These are phyloP conservation scores for Poeciliopsis occidentalis DNA, from an alignment of 2,113 vertebrate genomes.

Conservation along the genomic window DNA sequence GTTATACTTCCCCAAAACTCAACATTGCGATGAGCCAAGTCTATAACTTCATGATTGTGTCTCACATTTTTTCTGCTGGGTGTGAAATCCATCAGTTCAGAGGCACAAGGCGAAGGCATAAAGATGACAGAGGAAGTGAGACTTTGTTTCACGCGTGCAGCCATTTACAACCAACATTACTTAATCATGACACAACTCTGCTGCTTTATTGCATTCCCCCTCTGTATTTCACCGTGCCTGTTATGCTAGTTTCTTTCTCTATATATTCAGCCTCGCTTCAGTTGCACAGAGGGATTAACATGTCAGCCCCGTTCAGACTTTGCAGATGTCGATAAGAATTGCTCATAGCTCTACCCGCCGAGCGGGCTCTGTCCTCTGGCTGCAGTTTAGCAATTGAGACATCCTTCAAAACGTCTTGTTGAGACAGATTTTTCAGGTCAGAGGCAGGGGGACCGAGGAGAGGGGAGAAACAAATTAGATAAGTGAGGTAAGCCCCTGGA, in stretches of 20 bases:
- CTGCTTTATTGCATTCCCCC: neutral
- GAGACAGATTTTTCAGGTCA: slow-evolving; percentile 10
- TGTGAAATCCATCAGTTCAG: no score
- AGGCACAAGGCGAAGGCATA: no score
- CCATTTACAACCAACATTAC: neutral
- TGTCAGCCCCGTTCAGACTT: neutral
- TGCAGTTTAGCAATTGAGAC: slow-evolving; percentile 1
- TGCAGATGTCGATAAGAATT: neutral
- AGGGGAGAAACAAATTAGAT: slow-evolving; percentile 1
- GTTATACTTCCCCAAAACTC: neutral
- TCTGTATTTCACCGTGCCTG: neutral
- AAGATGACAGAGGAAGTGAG: neutral
- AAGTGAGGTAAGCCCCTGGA: neutral
- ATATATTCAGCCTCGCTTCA: neutral
- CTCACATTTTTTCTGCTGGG: neutral
- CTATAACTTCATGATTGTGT: neutral
- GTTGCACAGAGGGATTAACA: neutral
- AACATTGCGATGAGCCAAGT: neutral
- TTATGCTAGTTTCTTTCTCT: neutral
- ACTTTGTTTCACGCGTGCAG: neutral
- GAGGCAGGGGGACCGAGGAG: slow-evolving; percentile 1
- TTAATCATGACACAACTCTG: neutral
- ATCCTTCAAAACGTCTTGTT: neutral
- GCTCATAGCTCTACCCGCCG: neutral
- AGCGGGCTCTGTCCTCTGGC: neutral